Evolutionary conservation across 2,113 vertebrate genomes (phyloP).

Genomic region (Rhegmatorhina hoffmannsi): DNA sequence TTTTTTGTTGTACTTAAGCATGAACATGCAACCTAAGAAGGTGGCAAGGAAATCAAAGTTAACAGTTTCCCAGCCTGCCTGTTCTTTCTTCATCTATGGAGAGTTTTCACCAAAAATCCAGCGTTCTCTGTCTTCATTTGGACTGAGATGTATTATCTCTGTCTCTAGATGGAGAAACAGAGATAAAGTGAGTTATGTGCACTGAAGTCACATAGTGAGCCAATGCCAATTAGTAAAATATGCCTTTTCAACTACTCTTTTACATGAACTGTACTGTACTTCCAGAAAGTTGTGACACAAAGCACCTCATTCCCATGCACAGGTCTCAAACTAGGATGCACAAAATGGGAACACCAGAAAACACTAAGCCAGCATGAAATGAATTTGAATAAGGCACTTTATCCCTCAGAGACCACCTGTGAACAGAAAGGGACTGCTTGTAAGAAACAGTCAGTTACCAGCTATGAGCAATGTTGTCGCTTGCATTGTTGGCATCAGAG

Average conservation of each 20-base stretch:
- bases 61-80: neutral
- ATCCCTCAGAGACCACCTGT: neutral
- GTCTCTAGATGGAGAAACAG: neutral
- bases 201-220: neutral
- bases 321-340: neutral
- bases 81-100: neutral
- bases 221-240: neutral
- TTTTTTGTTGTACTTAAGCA: neutral
- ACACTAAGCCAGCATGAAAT: neutral
- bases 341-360: neutral
- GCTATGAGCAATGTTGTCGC: fast-evolving
- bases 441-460: neutral
- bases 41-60: neutral
- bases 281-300: neutral
- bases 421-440: neutral
- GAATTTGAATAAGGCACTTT: neutral
- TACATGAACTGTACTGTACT: neutral
- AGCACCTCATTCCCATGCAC: neutral
- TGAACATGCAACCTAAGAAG: fast-evolving
- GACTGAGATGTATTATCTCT: neutral
- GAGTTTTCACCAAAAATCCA: neutral
- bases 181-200: neutral
- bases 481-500: neutral
- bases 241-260: neutral
- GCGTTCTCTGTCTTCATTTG: neutral